Evolutionary conservation across 2,113 vertebrate genomes (phyloP), one percentile per base, ranked within the genome.

Genomic region (Danionella cerebrum): DNA sequence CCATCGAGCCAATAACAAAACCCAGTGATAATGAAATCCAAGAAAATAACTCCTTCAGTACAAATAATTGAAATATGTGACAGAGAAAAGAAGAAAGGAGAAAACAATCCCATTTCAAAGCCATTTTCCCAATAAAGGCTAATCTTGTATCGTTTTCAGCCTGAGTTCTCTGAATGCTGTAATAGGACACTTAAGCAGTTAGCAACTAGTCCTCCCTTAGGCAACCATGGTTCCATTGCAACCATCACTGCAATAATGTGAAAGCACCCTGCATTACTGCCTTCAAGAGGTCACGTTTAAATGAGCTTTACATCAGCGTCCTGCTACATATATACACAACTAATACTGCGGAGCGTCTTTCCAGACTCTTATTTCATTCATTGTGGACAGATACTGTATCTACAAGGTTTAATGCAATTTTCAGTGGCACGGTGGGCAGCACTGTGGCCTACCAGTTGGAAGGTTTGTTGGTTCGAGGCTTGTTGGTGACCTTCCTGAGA

Each of bases 21-120:
- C 18, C 11, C 18, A 22, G 18, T 16, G 1, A 57, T 39, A 83
- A 80, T 72, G 82, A 86, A 78, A 86, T 84, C 77, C 73, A 80
- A 84, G 72, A 80, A 78, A 77, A 84, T 76, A 80, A 83, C 82
- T 77, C 80, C 70, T 58, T n/a, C 29, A 4, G 29, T 4, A 79
- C 76, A 75, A 76, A 74, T 70, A 84, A 82, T 87, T 87, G 79
- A 86, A 85, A 85, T 81, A 81, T 74, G 78, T 67, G 78, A 71
- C 65, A 47, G 76, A 68, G 53, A 67, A 76, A 38, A 58, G 59
- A 10, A 44, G 9, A 57, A 47, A 22, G 36, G 53, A 65, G 58
- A 77, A 76, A 78, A 80, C 57, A 24, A 70, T 73, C 66, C 80
- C 77, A 84, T 86, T 85, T 78, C 77, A 77, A 69, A 78, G 76